Base-by-base conservation (phyloP, 2,113 vertebrate genomes). In the Platysteira castanea region DNA sequence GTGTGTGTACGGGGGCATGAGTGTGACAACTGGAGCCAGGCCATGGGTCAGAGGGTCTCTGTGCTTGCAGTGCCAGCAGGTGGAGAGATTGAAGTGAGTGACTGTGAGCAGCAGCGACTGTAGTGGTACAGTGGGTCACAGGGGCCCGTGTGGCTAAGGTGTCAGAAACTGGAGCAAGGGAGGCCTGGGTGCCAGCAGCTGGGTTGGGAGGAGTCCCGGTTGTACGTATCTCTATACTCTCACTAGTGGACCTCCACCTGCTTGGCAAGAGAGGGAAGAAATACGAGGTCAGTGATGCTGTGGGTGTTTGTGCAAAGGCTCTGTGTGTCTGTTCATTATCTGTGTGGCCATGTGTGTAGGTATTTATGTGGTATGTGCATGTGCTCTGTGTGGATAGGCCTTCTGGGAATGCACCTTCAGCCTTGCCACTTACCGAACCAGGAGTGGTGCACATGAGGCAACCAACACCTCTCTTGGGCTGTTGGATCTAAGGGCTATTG, bases 91-190 rank as follows among this genome's bases (percentile, higher is more conserved):
- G 60, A 69, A 44, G 31, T 21, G 21, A 54, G 31, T 11, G 27
- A 27, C 16, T 31, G 9, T 13, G 33, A 54, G 54, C 10, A 7
- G 22, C 17, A 57, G 22, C 10, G 19, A 10, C 2, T 26, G 53
- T 5, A 17, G 24, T 26, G 57, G 18, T 24, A 24, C 39, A 8
- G 9, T 3, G 13, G 16, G 15, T 13, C 42, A 30, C 1, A 28
- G 30, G 7, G 19, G 5, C 7, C 12, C 24, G 7, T 47, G 39
- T 19, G 52, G 23, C 20, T 1, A 0, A 7, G 24, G 18, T 54
- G 37, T 27, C 31, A 75, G 33, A 12, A 84, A 26, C 21, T 60
- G 41, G 28, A 74, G 9, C 1, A 3, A 73, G 16, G 21, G 6
- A 64, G 10, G 5, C 14, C 20, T 57, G 59, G 11, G 10, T 60